Evolutionary conservation across 1,140 invertebrate species (phyloP).

Genomic region (Mizuhopecten yessoensis): DNA sequence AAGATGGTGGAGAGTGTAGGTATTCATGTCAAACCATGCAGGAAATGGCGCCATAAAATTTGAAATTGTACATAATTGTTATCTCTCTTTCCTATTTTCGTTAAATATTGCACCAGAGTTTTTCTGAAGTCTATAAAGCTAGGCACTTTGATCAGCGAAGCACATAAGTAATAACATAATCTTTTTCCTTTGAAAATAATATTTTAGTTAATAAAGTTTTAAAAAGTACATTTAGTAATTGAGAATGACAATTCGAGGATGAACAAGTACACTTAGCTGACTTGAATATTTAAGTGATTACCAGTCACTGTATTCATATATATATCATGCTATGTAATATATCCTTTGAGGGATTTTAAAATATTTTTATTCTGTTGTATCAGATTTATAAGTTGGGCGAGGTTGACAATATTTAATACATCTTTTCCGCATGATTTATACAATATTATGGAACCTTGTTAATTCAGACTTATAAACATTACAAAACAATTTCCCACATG

Average conservation of each 20-base stretch:
- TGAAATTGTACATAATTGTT: neutral
- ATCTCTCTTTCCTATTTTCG: neutral
- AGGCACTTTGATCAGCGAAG: neutral
- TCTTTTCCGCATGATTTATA: no score
- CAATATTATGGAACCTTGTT: no score
- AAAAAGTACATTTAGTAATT: neutral
- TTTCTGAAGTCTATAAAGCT: neutral
- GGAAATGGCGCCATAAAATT: neutral
- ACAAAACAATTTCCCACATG: no score
- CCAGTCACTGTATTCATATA: no score
- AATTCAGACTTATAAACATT: no score
- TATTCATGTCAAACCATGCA: neutral
- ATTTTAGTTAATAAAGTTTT: neutral
- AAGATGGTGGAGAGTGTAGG: neutral
- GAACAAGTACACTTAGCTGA: neutral
- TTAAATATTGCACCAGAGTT: conserved; percentile 13
- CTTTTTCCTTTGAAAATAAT: neutral
- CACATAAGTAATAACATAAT: neutral
- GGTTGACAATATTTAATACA: no score
- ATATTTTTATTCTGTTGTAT: no score
- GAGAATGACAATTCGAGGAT: neutral
- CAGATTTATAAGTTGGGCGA: no score
- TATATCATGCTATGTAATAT: no score
- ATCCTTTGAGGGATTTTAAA: no score
- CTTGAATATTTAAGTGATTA: no score